Conservation (phyloP, 2,888 invertebrate species). For the Tenodera sinensis region DNA sequence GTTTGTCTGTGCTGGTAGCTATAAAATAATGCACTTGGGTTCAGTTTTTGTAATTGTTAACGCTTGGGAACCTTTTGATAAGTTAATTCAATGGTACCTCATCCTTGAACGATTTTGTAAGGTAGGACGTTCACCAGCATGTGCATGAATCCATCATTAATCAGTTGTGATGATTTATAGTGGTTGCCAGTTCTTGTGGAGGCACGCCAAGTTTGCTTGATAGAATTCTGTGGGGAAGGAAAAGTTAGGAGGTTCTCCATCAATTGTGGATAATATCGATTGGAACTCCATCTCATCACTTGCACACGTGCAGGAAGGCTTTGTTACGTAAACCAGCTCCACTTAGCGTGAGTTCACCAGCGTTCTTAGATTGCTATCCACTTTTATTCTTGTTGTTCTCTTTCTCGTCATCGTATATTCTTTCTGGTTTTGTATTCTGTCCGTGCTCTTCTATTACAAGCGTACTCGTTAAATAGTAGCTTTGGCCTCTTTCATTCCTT, state of each 20-base stretch:
- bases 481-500: no score
- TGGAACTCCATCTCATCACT: not conserved
- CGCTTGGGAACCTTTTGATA: no score
- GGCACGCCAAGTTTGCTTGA: not conserved
- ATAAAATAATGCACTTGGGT: no score
- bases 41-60: no score
- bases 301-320: not conserved
- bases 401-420: not conserved
- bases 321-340: not conserved
- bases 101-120: no score
- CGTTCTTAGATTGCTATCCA: not conserved
- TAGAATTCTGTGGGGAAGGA: not conserved
- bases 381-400: not conserved
- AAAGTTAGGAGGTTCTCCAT: not conserved
- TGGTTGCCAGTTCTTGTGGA: not conserved
- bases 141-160: not conserved
- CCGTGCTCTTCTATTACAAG: no score
- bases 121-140: no score
- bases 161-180: not conserved
- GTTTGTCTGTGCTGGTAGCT: no score
- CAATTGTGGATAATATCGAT: not conserved
- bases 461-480: no score
- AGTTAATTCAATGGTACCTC: no score
- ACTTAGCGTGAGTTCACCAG: not conserved
- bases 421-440: no score